Percentiles rank a stretch among this genome's conserved stretches.
Conservation (phyloP, 2,113 vertebrate genomes). For the Clupea harengus region DNA sequence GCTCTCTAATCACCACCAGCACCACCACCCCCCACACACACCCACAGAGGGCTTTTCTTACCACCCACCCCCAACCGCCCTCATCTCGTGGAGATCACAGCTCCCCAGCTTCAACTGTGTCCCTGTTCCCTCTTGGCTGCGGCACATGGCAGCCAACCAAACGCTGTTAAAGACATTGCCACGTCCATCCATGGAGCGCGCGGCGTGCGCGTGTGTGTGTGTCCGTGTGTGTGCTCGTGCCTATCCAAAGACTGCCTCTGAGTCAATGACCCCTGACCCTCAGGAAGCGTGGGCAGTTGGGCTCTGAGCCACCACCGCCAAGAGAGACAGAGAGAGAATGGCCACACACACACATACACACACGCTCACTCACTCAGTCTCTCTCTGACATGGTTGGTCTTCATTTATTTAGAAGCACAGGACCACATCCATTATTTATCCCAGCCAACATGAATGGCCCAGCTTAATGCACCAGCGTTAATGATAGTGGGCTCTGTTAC, state of each 20-base stretch:
- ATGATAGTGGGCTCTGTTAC: background rate
- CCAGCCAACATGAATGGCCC: constrained; percentile 60
- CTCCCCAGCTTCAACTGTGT: background rate
- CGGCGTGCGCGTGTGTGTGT: background rate
- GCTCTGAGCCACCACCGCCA: background rate
- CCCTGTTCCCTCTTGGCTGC: constrained; percentile 3
- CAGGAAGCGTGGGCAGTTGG: background rate
- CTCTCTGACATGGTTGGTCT: constrained; percentile 58
- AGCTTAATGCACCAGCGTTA: constrained; percentile 55
- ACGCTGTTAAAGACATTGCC: constrained; percentile 26
- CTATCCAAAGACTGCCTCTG: background rate
- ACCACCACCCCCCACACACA: background rate
- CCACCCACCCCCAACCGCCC: background rate
- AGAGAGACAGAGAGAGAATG: background rate
- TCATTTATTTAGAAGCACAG: constrained; percentile 69
- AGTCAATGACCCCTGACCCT: background rate
- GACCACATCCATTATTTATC: constrained; percentile 73
- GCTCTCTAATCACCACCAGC: background rate
- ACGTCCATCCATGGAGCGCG: background rate
- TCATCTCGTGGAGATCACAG: background rate
- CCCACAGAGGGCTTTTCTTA: background rate
- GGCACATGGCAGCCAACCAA: constrained; percentile 25
- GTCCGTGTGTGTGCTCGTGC: background rate
- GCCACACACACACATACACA: background rate
- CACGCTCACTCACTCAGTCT: constrained; percentile 51